These are phyloP conservation scores for Borostomias antarcticus DNA, from an alignment of 2,797 vertebrate species.

Conservation along the genomic window DNA sequence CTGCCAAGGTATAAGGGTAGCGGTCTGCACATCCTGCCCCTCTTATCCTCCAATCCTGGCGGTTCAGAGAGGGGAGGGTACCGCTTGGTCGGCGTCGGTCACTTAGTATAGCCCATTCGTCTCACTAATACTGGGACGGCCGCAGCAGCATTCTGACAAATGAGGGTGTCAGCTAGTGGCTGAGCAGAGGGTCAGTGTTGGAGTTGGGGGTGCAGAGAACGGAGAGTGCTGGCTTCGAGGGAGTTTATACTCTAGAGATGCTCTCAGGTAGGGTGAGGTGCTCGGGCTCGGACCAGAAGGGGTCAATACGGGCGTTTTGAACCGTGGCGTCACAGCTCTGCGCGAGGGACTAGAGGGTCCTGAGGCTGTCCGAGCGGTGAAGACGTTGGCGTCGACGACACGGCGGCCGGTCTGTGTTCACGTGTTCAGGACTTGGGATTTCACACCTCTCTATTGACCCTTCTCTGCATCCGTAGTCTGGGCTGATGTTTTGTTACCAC, in stretches of 20 bases:
- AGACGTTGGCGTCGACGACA: neutral
- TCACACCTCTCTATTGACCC: neutral
- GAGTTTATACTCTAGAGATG: too few relatives aligned
- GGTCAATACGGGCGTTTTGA: neutral
- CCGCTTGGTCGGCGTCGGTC: constrained; percentile 56
- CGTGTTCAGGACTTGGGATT: neutral
- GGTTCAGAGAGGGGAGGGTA: constrained; percentile 33
- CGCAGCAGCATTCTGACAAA: constrained; percentile 38
- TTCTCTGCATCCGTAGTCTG: neutral
- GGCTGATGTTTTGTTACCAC: neutral
- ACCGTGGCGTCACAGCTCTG: neutral
- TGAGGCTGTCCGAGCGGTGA: neutral
- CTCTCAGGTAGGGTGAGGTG: neutral
- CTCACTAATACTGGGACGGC: constrained; percentile 55
- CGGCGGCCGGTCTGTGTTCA: neutral
- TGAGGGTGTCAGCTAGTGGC: constrained; percentile 29
- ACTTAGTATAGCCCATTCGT: constrained; percentile 58
- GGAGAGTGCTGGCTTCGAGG: constrained; percentile 4
- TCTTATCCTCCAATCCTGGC: constrained; percentile 59
- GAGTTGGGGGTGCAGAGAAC: constrained; percentile 3
- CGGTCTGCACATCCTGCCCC: constrained; percentile 57
- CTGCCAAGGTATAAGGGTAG: constrained; percentile 37
- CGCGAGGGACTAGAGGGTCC: neutral
- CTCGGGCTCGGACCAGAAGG: neutral
- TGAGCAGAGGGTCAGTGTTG: constrained; percentile 30